Conservation (phyloP, 30 jellyfish, hydroid and myxozoan genomes). For the Sanderia malayensis region DNA sequence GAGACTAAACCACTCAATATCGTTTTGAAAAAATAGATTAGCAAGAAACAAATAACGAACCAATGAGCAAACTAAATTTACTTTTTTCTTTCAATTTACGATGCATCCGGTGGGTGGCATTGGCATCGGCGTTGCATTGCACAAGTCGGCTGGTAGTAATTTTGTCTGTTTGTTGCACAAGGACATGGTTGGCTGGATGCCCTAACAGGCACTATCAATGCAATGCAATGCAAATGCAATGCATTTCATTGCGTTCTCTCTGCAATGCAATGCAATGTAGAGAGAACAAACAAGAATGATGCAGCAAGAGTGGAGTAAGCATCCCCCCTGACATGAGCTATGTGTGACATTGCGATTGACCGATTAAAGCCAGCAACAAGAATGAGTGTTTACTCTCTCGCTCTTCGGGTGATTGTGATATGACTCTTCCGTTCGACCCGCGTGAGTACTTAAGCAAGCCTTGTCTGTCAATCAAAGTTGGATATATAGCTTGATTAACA, state of each 20-base stretch:
- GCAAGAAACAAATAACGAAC: too few relatives aligned
- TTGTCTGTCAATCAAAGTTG: conserved; percentile 37
- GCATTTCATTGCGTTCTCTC: background rate
- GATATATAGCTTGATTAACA: background rate
- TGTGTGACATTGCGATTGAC: conserved; percentile 29
- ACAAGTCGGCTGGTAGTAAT: background rate
- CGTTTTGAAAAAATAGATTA: too few relatives aligned
- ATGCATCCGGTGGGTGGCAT: too few relatives aligned
- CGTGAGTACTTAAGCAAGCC: conserved; percentile 48
- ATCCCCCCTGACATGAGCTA: conserved; percentile 42
- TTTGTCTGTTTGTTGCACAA: background rate
- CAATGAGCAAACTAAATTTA: too few relatives aligned
- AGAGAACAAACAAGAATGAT: background rate
- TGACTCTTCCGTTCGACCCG: conserved; percentile 52
- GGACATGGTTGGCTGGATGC: background rate
- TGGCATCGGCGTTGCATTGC: too few relatives aligned
- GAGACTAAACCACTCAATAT: too few relatives aligned
- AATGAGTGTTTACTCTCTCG: conserved; percentile 49
- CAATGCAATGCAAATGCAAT: background rate
- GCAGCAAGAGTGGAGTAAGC: conserved; percentile 1
- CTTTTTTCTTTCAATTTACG: too few relatives aligned
- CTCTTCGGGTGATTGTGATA: conserved; percentile 53
- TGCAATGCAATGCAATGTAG: background rate
- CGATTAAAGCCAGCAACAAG: conserved; percentile 24
- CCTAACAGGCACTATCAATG: background rate